These are phyloP conservation scores for Temnopleurus reevesii DNA, from an alignment of 53 echinoderm and acorn worm species.

Conservation along the genomic window DNA sequence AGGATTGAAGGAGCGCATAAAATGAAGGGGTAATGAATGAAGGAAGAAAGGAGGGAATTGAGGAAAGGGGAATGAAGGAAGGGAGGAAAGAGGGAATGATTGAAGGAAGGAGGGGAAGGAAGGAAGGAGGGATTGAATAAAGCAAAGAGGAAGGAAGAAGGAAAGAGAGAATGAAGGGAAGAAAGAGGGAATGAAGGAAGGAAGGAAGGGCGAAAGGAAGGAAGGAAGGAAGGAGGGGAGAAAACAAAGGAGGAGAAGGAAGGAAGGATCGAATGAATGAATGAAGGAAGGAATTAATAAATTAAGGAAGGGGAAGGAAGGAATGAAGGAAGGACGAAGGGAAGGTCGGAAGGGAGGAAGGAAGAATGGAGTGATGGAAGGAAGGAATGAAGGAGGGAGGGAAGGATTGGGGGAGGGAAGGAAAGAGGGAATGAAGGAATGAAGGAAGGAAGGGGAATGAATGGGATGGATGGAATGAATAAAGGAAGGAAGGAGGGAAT, in stretches of 20 bases:
- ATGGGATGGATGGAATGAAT: background rate
- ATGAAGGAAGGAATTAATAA: background rate
- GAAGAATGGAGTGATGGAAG: background rate
- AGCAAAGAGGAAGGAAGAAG: background rate
- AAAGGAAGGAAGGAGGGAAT: background rate
- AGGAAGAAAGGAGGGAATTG: background rate
- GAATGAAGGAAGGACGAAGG: background rate
- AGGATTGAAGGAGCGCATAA: background rate
- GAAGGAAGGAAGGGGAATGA: background rate
- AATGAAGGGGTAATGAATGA: background rate
- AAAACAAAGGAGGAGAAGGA: background rate
- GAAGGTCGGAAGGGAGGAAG: background rate
- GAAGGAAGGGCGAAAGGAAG: background rate
- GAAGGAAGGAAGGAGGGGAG: background rate
- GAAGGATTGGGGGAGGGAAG: background rate
- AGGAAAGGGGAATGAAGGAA: background rate
- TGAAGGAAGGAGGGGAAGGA: background rate
- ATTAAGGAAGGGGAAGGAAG: background rate
- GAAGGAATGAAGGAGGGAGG: background rate
- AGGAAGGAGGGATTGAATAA: background rate
- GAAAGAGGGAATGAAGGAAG: background rate
- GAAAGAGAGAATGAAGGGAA: background rate
- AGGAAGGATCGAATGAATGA: background rate
- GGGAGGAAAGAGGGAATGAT: background rate
- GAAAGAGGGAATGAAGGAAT: background rate